A percentile compares a stretch with the other conserved stretches of the same genome.
These are phyloP conservation scores for Epinephelus awoara DNA, from an alignment of 2,797 vertebrate species.

Conservation along the genomic window DNA sequence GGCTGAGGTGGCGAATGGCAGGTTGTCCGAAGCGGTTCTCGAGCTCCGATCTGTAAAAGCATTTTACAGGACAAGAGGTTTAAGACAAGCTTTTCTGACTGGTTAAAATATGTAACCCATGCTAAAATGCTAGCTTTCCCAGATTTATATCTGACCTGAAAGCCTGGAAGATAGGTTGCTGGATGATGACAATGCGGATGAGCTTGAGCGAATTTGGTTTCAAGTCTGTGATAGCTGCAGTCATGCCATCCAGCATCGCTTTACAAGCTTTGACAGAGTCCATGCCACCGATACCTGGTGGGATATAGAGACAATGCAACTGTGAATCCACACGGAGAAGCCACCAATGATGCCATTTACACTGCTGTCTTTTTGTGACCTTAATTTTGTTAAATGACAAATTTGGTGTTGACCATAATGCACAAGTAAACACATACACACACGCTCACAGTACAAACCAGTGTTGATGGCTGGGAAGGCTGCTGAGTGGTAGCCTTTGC, in stretches of 20 bases:
- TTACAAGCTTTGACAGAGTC: slow-evolving; percentile 49
- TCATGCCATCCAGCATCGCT: slow-evolving; percentile 77
- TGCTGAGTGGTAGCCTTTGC: slow-evolving; percentile 61
- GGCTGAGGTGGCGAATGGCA: neutral
- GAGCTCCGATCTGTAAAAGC: slow-evolving; percentile 68
- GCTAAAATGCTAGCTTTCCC: rapidly evolving
- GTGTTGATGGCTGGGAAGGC: slow-evolving; percentile 80
- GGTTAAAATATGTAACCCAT: neutral
- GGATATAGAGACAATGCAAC: neutral
- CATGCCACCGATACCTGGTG: slow-evolving; percentile 65
- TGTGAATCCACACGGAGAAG: no score
- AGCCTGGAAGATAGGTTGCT: slow-evolving; percentile 56
- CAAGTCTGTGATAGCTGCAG: slow-evolving; percentile 56
- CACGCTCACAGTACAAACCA: slow-evolving; percentile 54
- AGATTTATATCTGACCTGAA: slow-evolving; percentile 71
- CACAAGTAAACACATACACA: slow-evolving; percentile 6
- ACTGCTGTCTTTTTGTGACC: neutral
- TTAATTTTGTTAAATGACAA: neutral
- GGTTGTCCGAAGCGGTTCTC: slow-evolving; percentile 64
- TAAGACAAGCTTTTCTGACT: neutral
- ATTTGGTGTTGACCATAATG: neutral
- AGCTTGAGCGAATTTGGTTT: slow-evolving; percentile 57
- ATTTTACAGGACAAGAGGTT: neutral
- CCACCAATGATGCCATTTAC: neutral
- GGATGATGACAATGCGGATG: slow-evolving; percentile 75